Evolutionary conservation across 1,140 invertebrate genomes (phyloP), one percentile per base, ranked within the genome.

Genomic region (Drosophila serrata): DNA sequence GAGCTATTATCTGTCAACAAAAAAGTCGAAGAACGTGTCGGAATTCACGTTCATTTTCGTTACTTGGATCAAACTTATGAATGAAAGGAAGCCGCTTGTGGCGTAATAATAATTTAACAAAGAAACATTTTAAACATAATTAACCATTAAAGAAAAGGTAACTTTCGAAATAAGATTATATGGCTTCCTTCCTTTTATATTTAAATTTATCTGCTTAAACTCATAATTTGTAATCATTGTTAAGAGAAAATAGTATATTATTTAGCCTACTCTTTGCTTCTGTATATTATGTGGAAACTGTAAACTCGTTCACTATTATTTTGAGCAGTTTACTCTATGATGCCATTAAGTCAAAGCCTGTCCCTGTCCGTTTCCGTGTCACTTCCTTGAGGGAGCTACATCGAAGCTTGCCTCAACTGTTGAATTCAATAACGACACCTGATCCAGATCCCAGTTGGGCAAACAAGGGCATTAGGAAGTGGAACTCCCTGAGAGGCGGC

Each of bases 361-460:
- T 46, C n/a, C 29, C 29, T 15, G 19, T 6, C 13, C 13, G 33
- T 24, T 15, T 55, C 19, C 45, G 75, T 77, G 75, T 62, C 65
- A 70, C 37, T 49, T 65, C 43, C 64, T 40, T n/a, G 7, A 4
- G 33, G 63, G 48, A 62, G 42, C 43, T 35, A n/a, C 19, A 19
- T 19, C 13, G 19, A 24, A 37, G 49, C 4, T 12, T n/a, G 9
- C 12, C 42, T 19, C 46, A 76, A 63, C 61, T 65, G 65, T 72
- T 76, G 60, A 84, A 81, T 84, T 82, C 81, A 84, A 84, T 79
- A 84, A 67, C 48, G 63, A 49, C 48, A 77, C 62, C 72, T 58
- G 72, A 80, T 61, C 70, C 33, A 46, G 33, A 22, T 33, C 37
- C 49, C 57, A 61, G 55, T 51, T 48, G 81, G 39, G 65, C 39